phyloP scores from a whole-genome alignment of 1,140 invertebrate genomes.

The Anthonomus grandis region DNA sequence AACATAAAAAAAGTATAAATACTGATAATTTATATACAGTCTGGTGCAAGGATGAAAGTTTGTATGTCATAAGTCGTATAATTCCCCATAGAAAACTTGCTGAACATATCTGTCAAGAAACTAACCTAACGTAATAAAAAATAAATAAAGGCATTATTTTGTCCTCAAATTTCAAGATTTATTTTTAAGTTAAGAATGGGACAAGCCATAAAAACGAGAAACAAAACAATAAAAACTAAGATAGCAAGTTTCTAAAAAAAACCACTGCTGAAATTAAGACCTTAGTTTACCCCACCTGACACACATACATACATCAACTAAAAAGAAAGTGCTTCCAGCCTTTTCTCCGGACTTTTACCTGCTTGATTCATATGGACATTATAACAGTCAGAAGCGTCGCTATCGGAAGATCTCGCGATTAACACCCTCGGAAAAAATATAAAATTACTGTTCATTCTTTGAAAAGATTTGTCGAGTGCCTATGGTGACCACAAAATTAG shows the following conservation, averaged over 20 bases:
- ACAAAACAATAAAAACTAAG: not conserved
- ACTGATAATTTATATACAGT: too few species aligned
- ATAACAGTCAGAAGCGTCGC: conserved; percentile 21
- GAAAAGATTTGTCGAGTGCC: conserved; percentile 16
- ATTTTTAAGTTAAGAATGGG: not conserved
- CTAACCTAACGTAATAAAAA: too few species aligned
- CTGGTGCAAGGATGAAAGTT: too few species aligned
- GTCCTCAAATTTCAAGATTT: too few species aligned
- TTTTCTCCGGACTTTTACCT: conserved; percentile 13
- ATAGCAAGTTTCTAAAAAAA: conserved; percentile 1
- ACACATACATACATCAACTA: conserved; percentile 14
- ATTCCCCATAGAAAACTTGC: too few species aligned
- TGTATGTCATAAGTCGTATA: too few species aligned
- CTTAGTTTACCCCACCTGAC: conserved; percentile 18
- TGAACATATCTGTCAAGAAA: too few species aligned
- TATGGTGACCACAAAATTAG: conserved; percentile 22
- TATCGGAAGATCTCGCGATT: conserved; percentile 21
- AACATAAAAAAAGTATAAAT: too few species aligned
- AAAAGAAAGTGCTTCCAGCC: conserved; percentile 11
- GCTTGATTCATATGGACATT: conserved; percentile 26
- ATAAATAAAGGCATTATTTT: too few species aligned
- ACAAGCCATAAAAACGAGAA: not conserved
- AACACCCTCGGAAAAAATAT: conserved; percentile 25
- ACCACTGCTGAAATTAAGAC: conserved; percentile 17
- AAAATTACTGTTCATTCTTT: conserved; percentile 24